Conservation (phyloP, 2,797 vertebrate genomes). For the Sorex maritimensis region DNA sequence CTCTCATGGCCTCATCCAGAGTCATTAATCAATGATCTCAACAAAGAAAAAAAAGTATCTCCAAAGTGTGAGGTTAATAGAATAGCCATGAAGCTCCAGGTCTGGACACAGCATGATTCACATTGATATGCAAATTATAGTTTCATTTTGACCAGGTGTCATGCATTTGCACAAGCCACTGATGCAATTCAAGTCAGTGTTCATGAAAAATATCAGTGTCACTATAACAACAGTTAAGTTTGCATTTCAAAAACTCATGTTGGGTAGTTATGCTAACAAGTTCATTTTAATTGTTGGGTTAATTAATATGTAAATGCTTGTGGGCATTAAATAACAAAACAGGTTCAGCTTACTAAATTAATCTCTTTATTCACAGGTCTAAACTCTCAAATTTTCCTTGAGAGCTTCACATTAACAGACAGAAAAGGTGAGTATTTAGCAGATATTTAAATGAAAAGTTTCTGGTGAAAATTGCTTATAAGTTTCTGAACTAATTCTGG, state of each 20-base stretch:
- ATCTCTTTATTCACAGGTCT: neutral
- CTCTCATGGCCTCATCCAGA: neutral
- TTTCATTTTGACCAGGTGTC: neutral
- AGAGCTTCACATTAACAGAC: slow-evolving; percentile 12
- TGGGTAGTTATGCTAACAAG: neutral
- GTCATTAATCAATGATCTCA: neutral
- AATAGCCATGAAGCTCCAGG: neutral
- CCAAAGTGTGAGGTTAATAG: neutral
- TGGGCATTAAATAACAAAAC: slow-evolving; percentile 11
- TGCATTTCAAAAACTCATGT: neutral
- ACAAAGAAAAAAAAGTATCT: neutral
- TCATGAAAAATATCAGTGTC: neutral
- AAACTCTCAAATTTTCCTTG: neutral
- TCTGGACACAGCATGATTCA: neutral
- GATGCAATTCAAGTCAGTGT: neutral
- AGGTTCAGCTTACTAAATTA: neutral
- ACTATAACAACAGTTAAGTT: neutral
- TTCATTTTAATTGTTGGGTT: neutral
- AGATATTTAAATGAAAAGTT: slow-evolving; percentile 3
- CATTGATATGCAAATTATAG: neutral
- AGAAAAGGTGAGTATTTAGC: slow-evolving; percentile 2
- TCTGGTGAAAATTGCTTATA: neutral
- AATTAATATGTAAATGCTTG: neutral
- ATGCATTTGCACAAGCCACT: neutral
- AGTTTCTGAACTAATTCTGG: neutral